Conservation (phyloP, 2,113 vertebrate genomes). For the Lamprologus tigripictilis region DNA sequence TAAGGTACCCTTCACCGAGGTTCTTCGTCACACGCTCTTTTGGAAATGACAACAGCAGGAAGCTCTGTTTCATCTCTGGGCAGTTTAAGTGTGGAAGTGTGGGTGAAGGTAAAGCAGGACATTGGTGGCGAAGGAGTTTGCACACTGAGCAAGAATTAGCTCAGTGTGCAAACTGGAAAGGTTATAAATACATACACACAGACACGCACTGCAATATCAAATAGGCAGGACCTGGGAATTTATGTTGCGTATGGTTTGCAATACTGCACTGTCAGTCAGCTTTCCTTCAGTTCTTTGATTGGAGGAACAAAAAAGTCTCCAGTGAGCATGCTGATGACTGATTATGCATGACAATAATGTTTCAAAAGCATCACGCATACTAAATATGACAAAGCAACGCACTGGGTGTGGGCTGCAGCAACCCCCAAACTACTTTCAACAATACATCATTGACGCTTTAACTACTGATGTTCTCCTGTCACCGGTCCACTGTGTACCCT, state of each 20-base stretch:
- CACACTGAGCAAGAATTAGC: not conserved
- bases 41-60: not conserved
- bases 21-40: not conserved
- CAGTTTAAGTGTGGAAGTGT: not conserved
- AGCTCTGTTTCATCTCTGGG: not conserved
- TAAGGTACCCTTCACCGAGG: not conserved
- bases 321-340: constrained; percentile 32
- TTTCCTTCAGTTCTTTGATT: constrained; percentile 37
- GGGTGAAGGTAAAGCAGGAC: not conserved
- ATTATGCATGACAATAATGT: constrained; percentile 42
- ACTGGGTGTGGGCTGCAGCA: constrained; percentile 33
- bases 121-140: not conserved
- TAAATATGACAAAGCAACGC: constrained; percentile 46
- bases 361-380: constrained; percentile 35
- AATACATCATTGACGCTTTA: constrained; percentile 50
- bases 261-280: constrained; percentile 30
- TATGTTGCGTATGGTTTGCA: not conserved
- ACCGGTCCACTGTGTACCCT: constrained; percentile 37
- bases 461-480: constrained; percentile 57
- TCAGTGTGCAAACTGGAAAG: not conserved
- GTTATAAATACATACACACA: not conserved
- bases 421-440: constrained; percentile 48
- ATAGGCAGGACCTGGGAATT: not conserved
- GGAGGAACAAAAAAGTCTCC: constrained; percentile 36
- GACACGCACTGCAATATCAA: not conserved